Evolutionary conservation across 2,888 invertebrate genomes (phyloP), one percentile per base, ranked within the genome.

Genomic region (Gisinianus flammeolus): DNA sequence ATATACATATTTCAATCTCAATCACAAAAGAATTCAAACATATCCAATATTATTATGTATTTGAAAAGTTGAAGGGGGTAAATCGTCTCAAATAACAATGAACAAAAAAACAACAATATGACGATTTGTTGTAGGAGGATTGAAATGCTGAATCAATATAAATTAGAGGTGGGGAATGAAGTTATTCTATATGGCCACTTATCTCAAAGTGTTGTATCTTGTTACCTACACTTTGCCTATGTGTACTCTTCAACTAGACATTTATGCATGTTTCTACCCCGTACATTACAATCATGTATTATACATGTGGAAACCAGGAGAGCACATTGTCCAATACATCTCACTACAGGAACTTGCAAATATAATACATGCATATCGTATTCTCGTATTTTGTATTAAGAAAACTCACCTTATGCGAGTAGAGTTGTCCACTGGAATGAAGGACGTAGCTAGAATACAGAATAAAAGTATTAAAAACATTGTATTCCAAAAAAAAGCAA

Each of bases 341-440:
- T 44, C 44, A 44, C 44, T 44, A 44, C 44, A 44, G 44, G 44
- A 44, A 44, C 44, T n/a, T n/a, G n/a, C n/a, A n/a, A 44, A 44
- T 19, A 44, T 44, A 44, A 44, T 44, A 44, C 44, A 44, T 44
- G 12, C 44, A 44, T 44, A 44, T 44, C 44, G 19, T 16, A 44
- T 44, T 16, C 12, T 44, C 44, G 19, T 44, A 44, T n/a, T n/a
- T n/a, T n/a, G n/a, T 58, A 58, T 58, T 33, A 30, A 73, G 12
- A 30, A 26, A 44, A 74, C 74, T 80, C 79, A 84, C 85, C 84
- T 98, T 98, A 88, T 98, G 98, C 12, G 97, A 96, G 87, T 96
- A 95, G 83, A 98, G 91, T 87, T 98, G 98, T 72, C 97, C 96
- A 86, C 96, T 96, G 52, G 97, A 97, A 87, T 98, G 98, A 81